phyloP scores from a whole-genome alignment of 2,888 invertebrate genomes.

The Taphrorychus bicolor region DNA sequence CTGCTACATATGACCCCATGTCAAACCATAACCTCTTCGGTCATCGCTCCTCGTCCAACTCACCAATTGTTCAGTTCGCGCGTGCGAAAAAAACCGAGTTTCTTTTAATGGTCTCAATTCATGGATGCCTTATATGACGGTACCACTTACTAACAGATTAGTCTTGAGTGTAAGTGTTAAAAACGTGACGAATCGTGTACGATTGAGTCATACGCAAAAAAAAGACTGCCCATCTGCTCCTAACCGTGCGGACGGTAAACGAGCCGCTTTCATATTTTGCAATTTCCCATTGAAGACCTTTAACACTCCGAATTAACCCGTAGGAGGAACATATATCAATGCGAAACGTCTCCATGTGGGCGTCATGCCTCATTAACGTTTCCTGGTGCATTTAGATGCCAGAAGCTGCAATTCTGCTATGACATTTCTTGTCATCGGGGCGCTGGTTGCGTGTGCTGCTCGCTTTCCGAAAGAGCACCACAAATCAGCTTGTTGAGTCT shows the following conservation, averaged over 20 bases:
- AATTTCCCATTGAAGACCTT: neutral
- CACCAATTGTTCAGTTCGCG: neutral
- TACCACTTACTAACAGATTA: neutral
- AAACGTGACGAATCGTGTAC: neutral
- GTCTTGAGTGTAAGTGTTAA: neutral
- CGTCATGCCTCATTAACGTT: neutral
- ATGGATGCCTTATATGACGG: neutral
- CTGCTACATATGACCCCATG: too few relatives aligned
- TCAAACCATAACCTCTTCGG: neutral
- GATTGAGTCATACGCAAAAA: neutral
- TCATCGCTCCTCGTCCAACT: neutral
- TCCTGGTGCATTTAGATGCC: neutral
- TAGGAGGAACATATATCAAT: neutral
- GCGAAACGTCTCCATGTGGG: neutral
- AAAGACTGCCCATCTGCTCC: neutral
- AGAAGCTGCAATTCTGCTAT: neutral
- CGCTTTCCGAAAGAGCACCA: neutral
- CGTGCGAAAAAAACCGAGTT: neutral
- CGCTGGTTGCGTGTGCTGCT: neutral
- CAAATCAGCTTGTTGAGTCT: slow-evolving; percentile 13
- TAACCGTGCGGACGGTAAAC: neutral
- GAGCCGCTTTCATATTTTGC: neutral
- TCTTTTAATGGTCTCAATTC: neutral
- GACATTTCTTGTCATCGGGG: slow-evolving; percentile 9
- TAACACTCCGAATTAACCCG: neutral